Percentiles rank a stretch among this genome's conserved stretches.
phyloP scores from a whole-genome alignment of 2,888 invertebrate genomes.

The Epirrhoe alternata region DNA sequence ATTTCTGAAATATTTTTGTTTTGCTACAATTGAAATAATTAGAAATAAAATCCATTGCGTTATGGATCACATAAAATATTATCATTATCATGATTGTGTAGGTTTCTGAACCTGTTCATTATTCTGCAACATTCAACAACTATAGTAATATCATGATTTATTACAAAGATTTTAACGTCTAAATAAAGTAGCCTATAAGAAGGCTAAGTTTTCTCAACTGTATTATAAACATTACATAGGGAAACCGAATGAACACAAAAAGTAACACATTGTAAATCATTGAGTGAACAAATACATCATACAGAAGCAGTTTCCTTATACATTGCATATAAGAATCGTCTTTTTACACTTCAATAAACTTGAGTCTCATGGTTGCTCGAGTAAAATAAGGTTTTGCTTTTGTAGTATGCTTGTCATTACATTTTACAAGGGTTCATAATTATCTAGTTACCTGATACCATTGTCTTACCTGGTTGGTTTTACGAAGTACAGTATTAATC shows the following conservation, averaged over 20 bases:
- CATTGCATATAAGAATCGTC: neutral
- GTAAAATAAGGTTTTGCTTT: conserved; percentile 2
- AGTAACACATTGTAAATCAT: neutral
- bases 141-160: neutral
- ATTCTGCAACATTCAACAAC: neutral
- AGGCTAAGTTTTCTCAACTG: too few relatives aligned
- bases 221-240: neutral
- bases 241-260: neutral
- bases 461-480: conserved; percentile 34
- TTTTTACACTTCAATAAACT: neutral
- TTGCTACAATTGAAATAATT: neutral
- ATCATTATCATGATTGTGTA: neutral
- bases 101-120: neutral
- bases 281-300: neutral
- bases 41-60: neutral
- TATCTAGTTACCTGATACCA: conserved; percentile 33
- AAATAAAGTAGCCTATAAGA: neutral
- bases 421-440: neutral
- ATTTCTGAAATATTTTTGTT: neutral
- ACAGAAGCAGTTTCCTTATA: neutral
- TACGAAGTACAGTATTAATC: conserved; percentile 38
- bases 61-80: neutral
- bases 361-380: neutral
- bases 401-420: conserved; percentile 12
- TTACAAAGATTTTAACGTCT: neutral